Base-by-base conservation (phyloP, 1,140 invertebrate species). In the Drosophila funebris region DNA sequence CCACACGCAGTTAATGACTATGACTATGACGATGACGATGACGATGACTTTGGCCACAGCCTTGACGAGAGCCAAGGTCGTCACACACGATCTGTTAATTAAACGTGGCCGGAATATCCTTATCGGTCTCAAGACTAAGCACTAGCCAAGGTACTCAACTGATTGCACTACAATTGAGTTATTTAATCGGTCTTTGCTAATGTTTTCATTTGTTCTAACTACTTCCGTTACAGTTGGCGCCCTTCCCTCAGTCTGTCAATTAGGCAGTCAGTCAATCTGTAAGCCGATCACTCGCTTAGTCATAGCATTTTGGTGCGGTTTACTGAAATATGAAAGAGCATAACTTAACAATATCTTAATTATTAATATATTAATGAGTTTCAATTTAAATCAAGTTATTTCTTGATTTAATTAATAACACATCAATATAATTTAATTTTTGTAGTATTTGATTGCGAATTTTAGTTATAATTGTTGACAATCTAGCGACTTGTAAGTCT, bases 1-100 rank as follows among this genome's bases (percentile, higher is more conserved):
- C 87, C 85, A 90, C 85, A 90, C 85, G 88, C 85, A 90, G 87
- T 90, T 90, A 90, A 90, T 90, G 78, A 66, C 50, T 16, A 5
- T 13, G 44, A 29, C 44, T 48, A 36, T 13, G 78, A 54, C 50
- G 13, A 9, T 13, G 78, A 54, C 50, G 13, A 9, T 13, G 44
- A 27, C 43, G 22, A 31, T 6, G 29, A 6, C 29, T 31, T 18
- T 44, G 50, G 39, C 43, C 18, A 60, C 24, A 72, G 63, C 82
- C 82, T 87, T 87, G 82, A 87, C 62, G 54, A 52, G 39, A 11
- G 20, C 4, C 77, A 90, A 85, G 85, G 85, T 76, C 77, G 18
- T 48, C 44, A 9, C 13, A 13, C 44, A 57, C 24, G 33, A 31
- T 67, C 53, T 11, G 18, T 27, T 43, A 39, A 37, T n/a, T 31